Percentiles rank a stretch among this genome's conserved stretches.
These are phyloP conservation scores for Eriosoma lanigerum DNA, from an alignment of 1,140 invertebrate species.

Conservation along the genomic window DNA sequence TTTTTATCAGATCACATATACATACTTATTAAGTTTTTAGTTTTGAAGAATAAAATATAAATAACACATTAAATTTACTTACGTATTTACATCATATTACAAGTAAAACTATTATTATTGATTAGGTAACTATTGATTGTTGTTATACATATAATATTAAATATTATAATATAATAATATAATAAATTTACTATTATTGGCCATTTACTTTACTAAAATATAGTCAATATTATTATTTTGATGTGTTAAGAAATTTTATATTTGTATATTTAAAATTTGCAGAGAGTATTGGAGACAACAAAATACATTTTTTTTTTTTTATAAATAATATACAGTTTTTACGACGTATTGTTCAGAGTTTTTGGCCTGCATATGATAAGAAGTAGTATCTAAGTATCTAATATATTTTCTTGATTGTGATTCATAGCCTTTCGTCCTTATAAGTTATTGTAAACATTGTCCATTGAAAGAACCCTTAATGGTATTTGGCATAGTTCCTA, in stretches of 20 bases:
- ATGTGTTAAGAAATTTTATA: background rate
- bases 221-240: no score
- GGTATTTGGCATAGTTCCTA: slow-evolving; percentile 36
- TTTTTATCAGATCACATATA: no score
- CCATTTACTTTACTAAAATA: no score
- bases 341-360: slow-evolving; percentile 6
- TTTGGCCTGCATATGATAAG: slow-evolving; percentile 13
- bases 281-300: background rate
- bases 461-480: background rate
- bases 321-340: background rate
- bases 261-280: slow-evolving; percentile 11
- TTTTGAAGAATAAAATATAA: no score
- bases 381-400: slow-evolving; percentile 32
- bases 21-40: no score
- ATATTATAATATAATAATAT: no score
- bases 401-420: slow-evolving; percentile 32
- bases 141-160: no score
- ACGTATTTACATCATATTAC: no score
- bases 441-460: slow-evolving; percentile 24
- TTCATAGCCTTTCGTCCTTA: slow-evolving; percentile 28
- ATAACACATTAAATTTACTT: no score
- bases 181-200: no score
- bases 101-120: no score
- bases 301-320: slow-evolving; percentile 6
- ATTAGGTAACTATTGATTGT: no score